phyloP scores from a whole-genome alignment of 2,888 invertebrate genomes.

The Diogma glabrata region DNA sequence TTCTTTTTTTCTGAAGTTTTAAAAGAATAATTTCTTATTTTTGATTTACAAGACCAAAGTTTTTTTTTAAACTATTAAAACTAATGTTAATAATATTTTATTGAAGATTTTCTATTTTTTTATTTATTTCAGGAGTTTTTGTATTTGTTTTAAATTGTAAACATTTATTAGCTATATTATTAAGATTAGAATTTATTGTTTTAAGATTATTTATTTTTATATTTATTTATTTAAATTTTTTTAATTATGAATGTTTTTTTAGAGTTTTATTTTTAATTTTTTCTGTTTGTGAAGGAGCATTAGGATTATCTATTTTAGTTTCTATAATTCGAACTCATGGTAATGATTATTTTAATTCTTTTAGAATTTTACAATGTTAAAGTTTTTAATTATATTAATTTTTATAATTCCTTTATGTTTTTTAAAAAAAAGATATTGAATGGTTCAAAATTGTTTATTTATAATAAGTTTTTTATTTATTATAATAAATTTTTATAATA shows the following conservation, averaged over 20 bases:
- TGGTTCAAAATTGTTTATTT: slow-evolving; percentile 42
- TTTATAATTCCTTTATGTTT: slow-evolving; percentile 43
- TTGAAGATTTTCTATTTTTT: slow-evolving; percentile 36
- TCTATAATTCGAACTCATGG: slow-evolving; percentile 49
- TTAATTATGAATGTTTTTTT: slow-evolving; percentile 43
- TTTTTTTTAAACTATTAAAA: slow-evolving; percentile 54
- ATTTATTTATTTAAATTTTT: slow-evolving; percentile 37
- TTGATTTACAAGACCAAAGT: slow-evolving; percentile 59
- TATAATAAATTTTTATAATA: slow-evolving; percentile 31
- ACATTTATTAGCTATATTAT: slow-evolving; percentile 46
- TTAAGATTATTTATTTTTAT: slow-evolving; percentile 43
- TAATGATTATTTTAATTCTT: slow-evolving; percentile 50
- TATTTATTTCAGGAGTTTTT: slow-evolving; percentile 41
- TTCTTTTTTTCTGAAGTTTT: slow-evolving; percentile 40
- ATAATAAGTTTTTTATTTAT: slow-evolving; percentile 41
- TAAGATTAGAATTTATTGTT: slow-evolving; percentile 49
- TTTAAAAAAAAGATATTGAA: slow-evolving; percentile 40
- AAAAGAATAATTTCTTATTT: slow-evolving; percentile 43
- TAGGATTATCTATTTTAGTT: slow-evolving; percentile 51
- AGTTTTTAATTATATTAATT: slow-evolving; percentile 39
- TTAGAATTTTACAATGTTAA: slow-evolving; percentile 48
- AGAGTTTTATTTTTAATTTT: slow-evolving; percentile 49
- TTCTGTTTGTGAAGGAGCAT: slow-evolving; percentile 51
- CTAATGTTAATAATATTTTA: slow-evolving; percentile 41
- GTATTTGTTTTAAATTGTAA: slow-evolving; percentile 45